Conservation (phyloP, 2,113 vertebrate genomes). For the Myanophis thanlyinensis region DNA sequence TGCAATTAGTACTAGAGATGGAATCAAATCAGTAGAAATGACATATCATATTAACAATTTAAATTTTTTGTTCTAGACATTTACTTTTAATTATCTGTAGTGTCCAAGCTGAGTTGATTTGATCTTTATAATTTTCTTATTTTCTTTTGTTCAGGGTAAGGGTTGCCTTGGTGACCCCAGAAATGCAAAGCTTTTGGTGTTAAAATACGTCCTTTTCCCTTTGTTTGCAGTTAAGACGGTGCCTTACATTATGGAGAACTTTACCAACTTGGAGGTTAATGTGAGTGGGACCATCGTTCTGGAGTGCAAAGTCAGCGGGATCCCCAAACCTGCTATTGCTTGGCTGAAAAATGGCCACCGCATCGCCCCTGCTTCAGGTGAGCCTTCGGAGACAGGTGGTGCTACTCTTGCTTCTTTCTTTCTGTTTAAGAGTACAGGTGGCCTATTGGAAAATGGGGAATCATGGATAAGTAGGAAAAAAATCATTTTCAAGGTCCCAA, state of each 20-base stretch:
- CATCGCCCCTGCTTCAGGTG: slow-evolving; percentile 81
- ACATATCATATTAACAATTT: neutral
- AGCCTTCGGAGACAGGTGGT: neutral
- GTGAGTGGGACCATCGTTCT: slow-evolving; percentile 84
- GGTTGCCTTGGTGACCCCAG: neutral
- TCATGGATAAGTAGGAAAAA: neutral
- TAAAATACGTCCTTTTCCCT: neutral
- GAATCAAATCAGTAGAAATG: neutral
- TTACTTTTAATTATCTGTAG: neutral
- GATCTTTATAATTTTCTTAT: neutral
- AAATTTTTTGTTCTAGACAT: neutral
- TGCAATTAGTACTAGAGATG: neutral
- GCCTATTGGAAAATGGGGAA: neutral
- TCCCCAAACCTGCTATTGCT: slow-evolving; percentile 71
- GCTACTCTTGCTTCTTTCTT: neutral
- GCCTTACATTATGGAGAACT: slow-evolving; percentile 79
- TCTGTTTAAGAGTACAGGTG: neutral
- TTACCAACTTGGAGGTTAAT: slow-evolving; percentile 84
- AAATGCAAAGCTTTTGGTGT: neutral
- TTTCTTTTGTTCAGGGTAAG: neutral
- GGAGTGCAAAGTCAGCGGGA: slow-evolving; percentile 76
- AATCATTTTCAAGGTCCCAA: neutral
- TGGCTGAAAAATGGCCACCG: slow-evolving; percentile 83
- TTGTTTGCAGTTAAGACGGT: slow-evolving; percentile 68
- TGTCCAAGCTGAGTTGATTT: neutral